Evolutionary conservation across 2,888 invertebrate genomes (phyloP).

Genomic region (Pimpla rufipes): DNA sequence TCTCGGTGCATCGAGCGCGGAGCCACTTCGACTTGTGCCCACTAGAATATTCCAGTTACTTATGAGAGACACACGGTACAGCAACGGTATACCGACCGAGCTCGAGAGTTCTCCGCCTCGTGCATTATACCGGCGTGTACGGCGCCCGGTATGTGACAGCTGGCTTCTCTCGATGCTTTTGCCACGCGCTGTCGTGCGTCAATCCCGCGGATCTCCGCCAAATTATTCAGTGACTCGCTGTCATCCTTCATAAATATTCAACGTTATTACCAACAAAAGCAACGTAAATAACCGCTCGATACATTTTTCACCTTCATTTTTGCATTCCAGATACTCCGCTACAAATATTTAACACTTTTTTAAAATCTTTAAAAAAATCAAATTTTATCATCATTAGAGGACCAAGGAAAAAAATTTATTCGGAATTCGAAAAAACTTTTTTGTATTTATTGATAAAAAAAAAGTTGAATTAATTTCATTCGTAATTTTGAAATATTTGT

Average conservation of each 20-base stretch:
- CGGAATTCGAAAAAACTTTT: too few species aligned
- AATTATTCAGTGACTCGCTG: conserved; percentile 17
- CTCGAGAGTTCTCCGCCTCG: conserved; percentile 45
- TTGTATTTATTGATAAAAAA: too few species aligned
- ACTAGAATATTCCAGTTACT: conserved; percentile 41
- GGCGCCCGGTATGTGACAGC: conserved; percentile 50
- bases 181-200: conserved; percentile 20
- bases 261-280: neutral
- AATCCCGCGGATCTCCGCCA: neutral
- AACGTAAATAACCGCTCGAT: too few species aligned
- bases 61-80: conserved; percentile 30
- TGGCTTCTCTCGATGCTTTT: conserved; percentile 38
- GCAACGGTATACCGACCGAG: conserved; percentile 1
- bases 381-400: too few species aligned
- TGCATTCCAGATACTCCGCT: too few species aligned
- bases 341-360: too few species aligned
- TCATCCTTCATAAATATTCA: neutral
- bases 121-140: conserved; percentile 57
- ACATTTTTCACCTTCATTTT: too few species aligned
- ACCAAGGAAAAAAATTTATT: too few species aligned
- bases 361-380: too few species aligned
- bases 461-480: too few species aligned
- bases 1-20: conserved; percentile 7
- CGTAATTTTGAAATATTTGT: too few species aligned
- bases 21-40: conserved; percentile 29